Evolutionary conservation across 2,888 invertebrate species (phyloP).

Genomic region (Entomobrya proxima): DNA sequence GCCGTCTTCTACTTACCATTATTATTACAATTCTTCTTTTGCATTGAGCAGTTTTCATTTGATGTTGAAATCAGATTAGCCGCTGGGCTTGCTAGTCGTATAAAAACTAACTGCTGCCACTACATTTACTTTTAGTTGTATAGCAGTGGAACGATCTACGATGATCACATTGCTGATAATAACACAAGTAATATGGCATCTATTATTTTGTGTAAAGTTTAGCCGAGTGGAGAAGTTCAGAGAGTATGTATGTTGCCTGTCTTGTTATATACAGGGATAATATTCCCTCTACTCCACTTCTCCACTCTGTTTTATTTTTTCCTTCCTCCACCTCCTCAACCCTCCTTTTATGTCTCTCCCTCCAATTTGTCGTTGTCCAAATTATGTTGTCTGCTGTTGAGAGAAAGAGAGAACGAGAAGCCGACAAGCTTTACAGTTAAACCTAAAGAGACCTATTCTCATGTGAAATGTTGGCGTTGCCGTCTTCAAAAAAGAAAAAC

Average conservation of each 20-base stretch:
- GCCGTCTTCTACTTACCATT: background rate
- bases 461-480: background rate
- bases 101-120: slow-evolving; percentile 21
- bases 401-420: slow-evolving; percentile 13
- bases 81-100: slow-evolving; percentile 32
- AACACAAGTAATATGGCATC: slow-evolving; percentile 16
- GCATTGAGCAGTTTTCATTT: slow-evolving; percentile 38
- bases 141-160: background rate
- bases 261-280: background rate
- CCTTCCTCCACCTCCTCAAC: slow-evolving; percentile 23
- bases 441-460: slow-evolving; percentile 7
- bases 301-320: slow-evolving; percentile 27
- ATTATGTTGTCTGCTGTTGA: slow-evolving; percentile 52
- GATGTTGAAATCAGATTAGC: slow-evolving; percentile 61
- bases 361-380: slow-evolving; percentile 66
- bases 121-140: background rate
- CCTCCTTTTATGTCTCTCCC: slow-evolving; percentile 51
- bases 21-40: background rate
- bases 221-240: background rate
- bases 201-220: slow-evolving; percentile 27
- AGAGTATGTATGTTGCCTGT: background rate
- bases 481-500: slow-evolving; percentile 1
- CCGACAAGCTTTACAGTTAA: slow-evolving; percentile 8
- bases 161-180: slow-evolving; percentile 28
- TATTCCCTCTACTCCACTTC: slow-evolving; percentile 32